phyloP scores from a whole-genome alignment of 2,888 invertebrate genomes.

The Archips crataeganus region DNA sequence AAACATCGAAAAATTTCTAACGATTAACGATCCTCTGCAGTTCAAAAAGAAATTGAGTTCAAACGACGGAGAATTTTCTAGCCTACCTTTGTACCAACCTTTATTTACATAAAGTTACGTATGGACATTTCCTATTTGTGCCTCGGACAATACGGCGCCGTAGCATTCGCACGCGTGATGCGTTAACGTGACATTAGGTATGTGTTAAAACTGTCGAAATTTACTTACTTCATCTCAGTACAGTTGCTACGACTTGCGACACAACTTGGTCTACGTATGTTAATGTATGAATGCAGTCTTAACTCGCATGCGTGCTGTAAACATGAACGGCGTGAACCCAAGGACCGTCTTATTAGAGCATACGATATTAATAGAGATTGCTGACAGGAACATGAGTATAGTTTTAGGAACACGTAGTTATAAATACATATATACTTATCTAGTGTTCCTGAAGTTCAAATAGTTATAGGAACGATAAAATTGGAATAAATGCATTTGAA shows the following conservation, averaged over 20 bases:
- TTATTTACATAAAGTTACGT: conserved; percentile 8
- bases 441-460: background rate
- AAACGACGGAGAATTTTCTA: no score
- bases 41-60: background rate
- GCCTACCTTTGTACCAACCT: background rate
- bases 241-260: conserved; percentile 30
- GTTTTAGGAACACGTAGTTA: background rate
- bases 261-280: conserved; percentile 22
- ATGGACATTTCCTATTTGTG: background rate
- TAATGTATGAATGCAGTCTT: conserved; percentile 12
- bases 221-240: conserved; percentile 26
- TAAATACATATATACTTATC: background rate
- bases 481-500: background rate
- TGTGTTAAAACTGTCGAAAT: conserved; percentile 35
- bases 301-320: conserved; percentile 30
- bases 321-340: conserved; percentile 30
- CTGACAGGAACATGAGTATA: background rate
- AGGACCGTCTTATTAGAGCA: conserved; percentile 38
- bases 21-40: background rate
- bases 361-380: conserved; percentile 28
- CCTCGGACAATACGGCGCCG: conserved; percentile 15
- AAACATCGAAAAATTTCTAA: background rate
- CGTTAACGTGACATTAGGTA: conserved; percentile 15
- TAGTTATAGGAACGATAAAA: background rate
- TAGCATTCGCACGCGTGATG: conserved; percentile 21